Evolutionary conservation across 2,888 invertebrate genomes (phyloP).

Genomic region (Stegophylla sp.): DNA sequence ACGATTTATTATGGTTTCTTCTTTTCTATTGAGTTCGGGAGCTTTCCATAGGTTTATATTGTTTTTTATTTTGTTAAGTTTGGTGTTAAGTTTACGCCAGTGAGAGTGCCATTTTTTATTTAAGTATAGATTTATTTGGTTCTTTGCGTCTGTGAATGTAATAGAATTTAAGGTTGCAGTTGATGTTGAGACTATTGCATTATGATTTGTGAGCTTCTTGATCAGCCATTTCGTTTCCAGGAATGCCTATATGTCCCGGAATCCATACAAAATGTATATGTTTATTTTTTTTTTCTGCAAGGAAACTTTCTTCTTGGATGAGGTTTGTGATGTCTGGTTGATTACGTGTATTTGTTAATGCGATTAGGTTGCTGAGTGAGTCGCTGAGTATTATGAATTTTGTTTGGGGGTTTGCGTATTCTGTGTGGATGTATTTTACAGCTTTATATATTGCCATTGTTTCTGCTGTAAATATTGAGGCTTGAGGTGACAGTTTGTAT

Average conservation of each 20-base stretch:
- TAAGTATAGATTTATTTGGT: background rate
- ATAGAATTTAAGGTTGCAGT: too few relatives aligned
- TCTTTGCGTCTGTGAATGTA: background rate
- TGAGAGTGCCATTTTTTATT: constrained; percentile 8
- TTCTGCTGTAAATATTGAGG: constrained; percentile 9
- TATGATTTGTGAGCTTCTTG: background rate
- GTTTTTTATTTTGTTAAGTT: too few relatives aligned
- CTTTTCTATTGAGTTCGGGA: background rate
- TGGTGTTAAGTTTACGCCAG: too few relatives aligned
- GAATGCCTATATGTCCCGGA: background rate
- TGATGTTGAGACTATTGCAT: too few relatives aligned
- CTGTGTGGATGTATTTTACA: background rate
- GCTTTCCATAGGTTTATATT: too few relatives aligned
- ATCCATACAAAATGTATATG: background rate
- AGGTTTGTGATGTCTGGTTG: background rate
- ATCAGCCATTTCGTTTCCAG: background rate
- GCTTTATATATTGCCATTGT: background rate
- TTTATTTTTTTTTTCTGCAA: background rate
- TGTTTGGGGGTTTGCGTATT: background rate
- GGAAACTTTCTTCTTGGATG: constrained; percentile 7
- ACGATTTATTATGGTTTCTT: background rate
- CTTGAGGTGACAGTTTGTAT: background rate
- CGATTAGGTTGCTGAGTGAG: background rate
- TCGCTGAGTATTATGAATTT: constrained; percentile 1
- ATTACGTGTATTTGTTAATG: background rate